Evolutionary conservation across 2,888 invertebrate species (phyloP).

Genomic region (Drosophila ezoana): DNA sequence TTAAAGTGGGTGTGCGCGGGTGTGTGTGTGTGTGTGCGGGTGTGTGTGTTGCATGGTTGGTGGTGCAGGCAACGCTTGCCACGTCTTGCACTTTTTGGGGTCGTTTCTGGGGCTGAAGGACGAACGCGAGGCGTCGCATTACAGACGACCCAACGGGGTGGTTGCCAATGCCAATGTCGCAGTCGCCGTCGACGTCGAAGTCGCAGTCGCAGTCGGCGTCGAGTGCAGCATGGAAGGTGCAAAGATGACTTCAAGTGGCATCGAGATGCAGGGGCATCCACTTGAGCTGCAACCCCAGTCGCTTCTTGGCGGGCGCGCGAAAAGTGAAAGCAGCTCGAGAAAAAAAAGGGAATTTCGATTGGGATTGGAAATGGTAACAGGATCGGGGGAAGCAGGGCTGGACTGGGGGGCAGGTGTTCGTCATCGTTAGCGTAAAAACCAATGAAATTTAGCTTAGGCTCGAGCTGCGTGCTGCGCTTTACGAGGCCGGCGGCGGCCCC

Average conservation of each 20-base stretch:
- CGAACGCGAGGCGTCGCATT: slow-evolving; percentile 52
- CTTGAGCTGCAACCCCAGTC: slow-evolving; percentile 38
- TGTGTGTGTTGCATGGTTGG: slow-evolving; percentile 30
- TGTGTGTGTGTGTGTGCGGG: slow-evolving; percentile 4
- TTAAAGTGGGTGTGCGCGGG: slow-evolving; percentile 36
- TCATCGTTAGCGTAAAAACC: slow-evolving; percentile 69
- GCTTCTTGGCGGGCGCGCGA: slow-evolving; percentile 40
- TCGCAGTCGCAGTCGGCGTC: not conserved
- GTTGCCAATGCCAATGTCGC: slow-evolving; percentile 29
- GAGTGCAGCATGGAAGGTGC: slow-evolving; percentile 42
- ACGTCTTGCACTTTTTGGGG: slow-evolving; percentile 50
- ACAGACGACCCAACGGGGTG: slow-evolving; percentile 31
- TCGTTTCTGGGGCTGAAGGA: slow-evolving; percentile 60
- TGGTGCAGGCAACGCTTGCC: slow-evolving; percentile 41
- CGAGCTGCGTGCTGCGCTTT: slow-evolving; percentile 63
- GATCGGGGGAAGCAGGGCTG: not conserved
- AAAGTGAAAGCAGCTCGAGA: slow-evolving; percentile 54
- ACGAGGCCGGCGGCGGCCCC: slow-evolving; percentile 65
- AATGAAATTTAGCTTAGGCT: slow-evolving; percentile 78
- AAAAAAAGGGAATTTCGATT: slow-evolving; percentile 8
- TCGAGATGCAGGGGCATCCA: slow-evolving; percentile 19
- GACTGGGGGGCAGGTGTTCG: slow-evolving; percentile 8
- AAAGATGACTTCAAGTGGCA: slow-evolving; percentile 41
- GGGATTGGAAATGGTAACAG: not conserved
- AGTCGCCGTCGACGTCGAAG: too few relatives aligned